These are phyloP conservation scores for Odontomachus brunneus DNA, from an alignment of 1,140 invertebrate genomes.

Conservation along the genomic window DNA sequence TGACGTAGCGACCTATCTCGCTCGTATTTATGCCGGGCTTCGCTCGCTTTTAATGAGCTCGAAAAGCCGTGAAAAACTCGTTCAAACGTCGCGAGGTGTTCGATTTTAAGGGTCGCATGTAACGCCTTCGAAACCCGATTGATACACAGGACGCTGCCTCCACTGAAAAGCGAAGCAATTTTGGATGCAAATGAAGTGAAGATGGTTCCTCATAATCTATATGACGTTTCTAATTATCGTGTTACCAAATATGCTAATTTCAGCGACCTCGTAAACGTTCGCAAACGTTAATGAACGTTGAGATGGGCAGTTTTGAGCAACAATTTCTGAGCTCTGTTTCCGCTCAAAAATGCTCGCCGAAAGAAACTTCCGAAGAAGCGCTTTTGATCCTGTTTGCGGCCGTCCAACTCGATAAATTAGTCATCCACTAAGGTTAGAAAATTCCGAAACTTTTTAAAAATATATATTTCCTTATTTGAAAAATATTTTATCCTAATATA, in stretches of 20 bases:
- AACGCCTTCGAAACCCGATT: not conserved
- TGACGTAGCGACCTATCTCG: slow-evolving; percentile 12
- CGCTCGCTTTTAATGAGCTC: slow-evolving; percentile 45
- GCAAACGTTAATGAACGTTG: not conserved
- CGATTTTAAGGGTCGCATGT: not conserved
- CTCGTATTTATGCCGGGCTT: slow-evolving; percentile 33
- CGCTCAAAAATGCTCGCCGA: too few relatives aligned
- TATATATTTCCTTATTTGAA: too few relatives aligned
- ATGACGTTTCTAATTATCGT: not conserved
- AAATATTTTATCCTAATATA: too few relatives aligned
- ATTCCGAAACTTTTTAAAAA: too few relatives aligned
- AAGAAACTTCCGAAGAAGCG: too few relatives aligned
- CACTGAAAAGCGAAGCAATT: too few relatives aligned
- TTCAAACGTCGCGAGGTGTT: slow-evolving; percentile 5
- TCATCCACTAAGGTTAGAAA: too few relatives aligned
- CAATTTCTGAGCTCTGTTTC: too few relatives aligned
- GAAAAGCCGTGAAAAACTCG: slow-evolving; percentile 14
- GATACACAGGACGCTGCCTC: slow-evolving; percentile 7
- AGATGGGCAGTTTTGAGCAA: too few relatives aligned
- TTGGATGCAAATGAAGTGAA: not conserved
- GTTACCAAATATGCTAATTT: not conserved
- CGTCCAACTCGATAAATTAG: too few relatives aligned
- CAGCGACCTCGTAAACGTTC: not conserved
- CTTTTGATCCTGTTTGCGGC: too few relatives aligned
- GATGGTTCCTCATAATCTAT: not conserved